A percentile compares a stretch with the other conserved stretches of the same genome.
phyloP scores from a whole-genome alignment of 2,113 vertebrate genomes.

The Cygnus buccinator region DNA sequence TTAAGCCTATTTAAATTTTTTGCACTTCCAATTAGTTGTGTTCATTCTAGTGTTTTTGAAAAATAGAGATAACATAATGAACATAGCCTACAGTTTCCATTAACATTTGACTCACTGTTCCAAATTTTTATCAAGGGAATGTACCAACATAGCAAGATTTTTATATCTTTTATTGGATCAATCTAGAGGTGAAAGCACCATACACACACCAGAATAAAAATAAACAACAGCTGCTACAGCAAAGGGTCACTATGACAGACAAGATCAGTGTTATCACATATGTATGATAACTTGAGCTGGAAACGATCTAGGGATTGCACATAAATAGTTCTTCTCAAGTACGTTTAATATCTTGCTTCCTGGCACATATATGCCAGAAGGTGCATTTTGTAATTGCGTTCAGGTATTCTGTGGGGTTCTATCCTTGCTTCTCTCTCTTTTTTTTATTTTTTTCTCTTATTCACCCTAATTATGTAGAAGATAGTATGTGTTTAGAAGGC shows the following conservation, averaged over 20 bases:
- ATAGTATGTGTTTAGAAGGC: neutral
- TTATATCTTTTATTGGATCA: constrained; percentile 45
- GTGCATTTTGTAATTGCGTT: neutral
- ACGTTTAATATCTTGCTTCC: neutral
- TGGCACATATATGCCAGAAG: neutral
- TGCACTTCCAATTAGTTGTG: constrained; percentile 52
- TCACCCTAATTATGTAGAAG: neutral
- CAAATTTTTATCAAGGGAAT: constrained; percentile 49
- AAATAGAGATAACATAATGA: constrained; percentile 56
- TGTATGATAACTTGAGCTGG: neutral
- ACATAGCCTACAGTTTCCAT: constrained; percentile 61
- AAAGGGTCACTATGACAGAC: neutral
- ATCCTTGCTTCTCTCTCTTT: neutral
- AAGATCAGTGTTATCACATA: neutral
- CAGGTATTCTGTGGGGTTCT: neutral
- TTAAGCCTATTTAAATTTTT: constrained; percentile 55
- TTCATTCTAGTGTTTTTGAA: constrained; percentile 58
- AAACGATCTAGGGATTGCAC: neutral
- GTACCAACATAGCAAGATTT: constrained; percentile 50
- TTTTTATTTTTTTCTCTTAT: neutral
- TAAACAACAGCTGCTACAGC: neutral
- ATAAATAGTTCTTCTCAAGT: neutral
- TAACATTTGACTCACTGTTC: constrained; percentile 70
- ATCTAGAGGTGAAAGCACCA: constrained; percentile 26
- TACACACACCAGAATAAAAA: constrained; percentile 17